These are phyloP conservation scores for Coenobita brevimanus DNA, from an alignment of 1,140 invertebrate species.

Conservation along the genomic window DNA sequence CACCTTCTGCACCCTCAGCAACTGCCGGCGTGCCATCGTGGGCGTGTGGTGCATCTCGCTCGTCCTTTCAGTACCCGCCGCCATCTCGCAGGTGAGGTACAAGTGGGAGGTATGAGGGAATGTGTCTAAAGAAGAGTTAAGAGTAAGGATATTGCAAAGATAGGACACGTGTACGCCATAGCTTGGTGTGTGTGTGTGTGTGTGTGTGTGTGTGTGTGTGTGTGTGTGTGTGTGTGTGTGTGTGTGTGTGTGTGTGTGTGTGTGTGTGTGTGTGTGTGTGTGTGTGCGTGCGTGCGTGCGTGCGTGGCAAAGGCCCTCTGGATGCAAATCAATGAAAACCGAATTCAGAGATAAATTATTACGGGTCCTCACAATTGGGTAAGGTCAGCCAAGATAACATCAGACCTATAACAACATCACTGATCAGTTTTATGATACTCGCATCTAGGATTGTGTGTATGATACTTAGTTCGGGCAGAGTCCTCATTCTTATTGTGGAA, in stretches of 20 bases:
- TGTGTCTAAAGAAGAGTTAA: not conserved
- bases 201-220: constrained; percentile 29
- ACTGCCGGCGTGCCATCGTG: constrained; percentile 73
- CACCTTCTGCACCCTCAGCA: constrained; percentile 74
- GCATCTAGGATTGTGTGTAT: too few relatives aligned
- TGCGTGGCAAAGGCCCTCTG: too few relatives aligned
- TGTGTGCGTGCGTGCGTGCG: too few relatives aligned
- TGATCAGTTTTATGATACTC: too few relatives aligned
- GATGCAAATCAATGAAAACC: too few relatives aligned
- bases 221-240: not conserved
- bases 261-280: not conserved
- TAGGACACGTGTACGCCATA: too few relatives aligned
- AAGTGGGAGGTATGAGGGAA: not conserved
- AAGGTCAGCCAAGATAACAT: too few relatives aligned
- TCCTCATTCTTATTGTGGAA: too few relatives aligned
- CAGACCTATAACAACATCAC: too few relatives aligned
- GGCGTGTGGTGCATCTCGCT: constrained; percentile 73
- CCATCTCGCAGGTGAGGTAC: constrained; percentile 72
- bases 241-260: not conserved
- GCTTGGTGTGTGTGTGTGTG: constrained; percentile 21
- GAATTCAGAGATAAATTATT: too few relatives aligned
- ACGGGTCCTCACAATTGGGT: too few relatives aligned
- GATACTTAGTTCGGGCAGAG: too few relatives aligned
- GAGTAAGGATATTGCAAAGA: not conserved
- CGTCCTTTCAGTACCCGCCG: constrained; percentile 72